Evolutionary conservation across 2,113 vertebrate species (phyloP).

Genomic region (Emydura subglobosa): DNA sequence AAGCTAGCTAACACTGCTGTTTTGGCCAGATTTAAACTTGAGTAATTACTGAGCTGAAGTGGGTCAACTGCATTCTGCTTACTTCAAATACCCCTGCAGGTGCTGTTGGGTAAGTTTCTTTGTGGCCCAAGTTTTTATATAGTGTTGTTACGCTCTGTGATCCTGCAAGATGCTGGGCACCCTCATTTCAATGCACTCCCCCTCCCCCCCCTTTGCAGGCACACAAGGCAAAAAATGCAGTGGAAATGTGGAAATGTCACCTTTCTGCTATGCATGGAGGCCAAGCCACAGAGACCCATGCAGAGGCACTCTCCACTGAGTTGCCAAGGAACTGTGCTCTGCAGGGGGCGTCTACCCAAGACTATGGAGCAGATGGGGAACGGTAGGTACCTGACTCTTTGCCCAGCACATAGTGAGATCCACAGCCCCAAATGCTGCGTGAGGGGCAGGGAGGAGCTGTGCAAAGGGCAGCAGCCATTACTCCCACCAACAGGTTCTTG

Average conservation of each 20-base stretch:
- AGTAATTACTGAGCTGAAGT: neutral
- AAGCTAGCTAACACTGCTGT: neutral
- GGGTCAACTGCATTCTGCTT: neutral
- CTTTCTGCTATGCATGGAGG: neutral
- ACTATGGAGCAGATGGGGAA: neutral
- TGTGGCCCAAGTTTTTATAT: neutral
- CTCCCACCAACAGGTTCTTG: neutral
- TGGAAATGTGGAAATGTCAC: neutral
- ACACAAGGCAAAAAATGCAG: neutral
- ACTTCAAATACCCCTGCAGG: neutral
- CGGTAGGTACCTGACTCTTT: neutral
- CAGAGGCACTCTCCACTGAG: neutral
- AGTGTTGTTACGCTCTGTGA: neutral
- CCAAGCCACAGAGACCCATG: neutral
- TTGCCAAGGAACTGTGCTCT: neutral
- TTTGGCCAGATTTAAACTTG: neutral
- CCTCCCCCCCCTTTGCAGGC: neutral
- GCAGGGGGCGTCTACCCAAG: neutral
- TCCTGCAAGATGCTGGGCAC: neutral
- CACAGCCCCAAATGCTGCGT: neutral
- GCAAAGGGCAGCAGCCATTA: neutral
- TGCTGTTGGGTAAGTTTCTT: neutral
- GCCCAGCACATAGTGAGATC: fast-evolving
- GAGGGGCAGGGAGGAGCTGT: neutral
- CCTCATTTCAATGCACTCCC: neutral